Evolutionary conservation across 2,797 vertebrate species (phyloP).

Genomic region (Helostoma temminkii): DNA sequence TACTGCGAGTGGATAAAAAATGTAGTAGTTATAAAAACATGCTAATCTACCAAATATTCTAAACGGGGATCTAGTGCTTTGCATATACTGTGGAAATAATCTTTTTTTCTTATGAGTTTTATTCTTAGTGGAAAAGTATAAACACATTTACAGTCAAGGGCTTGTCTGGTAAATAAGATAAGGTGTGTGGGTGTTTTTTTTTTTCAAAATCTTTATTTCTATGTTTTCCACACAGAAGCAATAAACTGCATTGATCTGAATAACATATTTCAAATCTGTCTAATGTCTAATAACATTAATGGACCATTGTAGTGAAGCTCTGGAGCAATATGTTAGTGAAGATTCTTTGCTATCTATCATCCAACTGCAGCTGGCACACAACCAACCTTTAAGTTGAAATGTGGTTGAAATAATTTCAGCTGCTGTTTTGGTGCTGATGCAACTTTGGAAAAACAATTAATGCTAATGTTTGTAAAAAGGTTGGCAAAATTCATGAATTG

Average conservation of each 20-base stretch:
- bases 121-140: constrained; percentile 2
- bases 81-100: background rate
- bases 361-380: no score
- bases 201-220: background rate
- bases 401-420: no score
- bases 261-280: constrained; percentile 4
- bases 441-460: no score
- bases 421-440: no score
- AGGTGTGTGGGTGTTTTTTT: constrained; percentile 9
- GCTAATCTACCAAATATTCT: background rate
- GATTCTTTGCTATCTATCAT: no score
- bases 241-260: constrained; percentile 19
- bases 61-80: background rate
- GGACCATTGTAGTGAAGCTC: constrained; percentile 14
- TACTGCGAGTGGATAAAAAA: background rate
- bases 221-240: constrained; percentile 12
- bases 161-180: constrained; percentile 28
- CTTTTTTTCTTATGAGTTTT: background rate
- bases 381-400: no score
- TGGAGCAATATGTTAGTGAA: background rate
- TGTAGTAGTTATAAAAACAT: constrained; percentile 1
- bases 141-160: constrained; percentile 15
- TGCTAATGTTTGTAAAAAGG: no score
- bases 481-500: no score
- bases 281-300: constrained; percentile 17